Conservation (phyloP, 2,113 vertebrate species). For the Chionomys nivalis region DNA sequence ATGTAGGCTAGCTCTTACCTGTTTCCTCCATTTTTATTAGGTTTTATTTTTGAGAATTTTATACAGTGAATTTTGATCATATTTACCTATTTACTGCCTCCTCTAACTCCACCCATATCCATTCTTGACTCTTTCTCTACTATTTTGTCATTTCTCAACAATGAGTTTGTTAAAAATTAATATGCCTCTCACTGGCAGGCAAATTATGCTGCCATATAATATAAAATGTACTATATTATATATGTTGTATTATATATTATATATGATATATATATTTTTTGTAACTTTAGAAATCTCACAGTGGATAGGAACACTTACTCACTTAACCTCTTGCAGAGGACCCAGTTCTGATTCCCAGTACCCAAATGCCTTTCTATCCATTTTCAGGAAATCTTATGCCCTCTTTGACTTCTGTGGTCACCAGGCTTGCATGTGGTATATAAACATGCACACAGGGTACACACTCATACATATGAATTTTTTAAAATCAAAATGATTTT, state of each 20-base stretch:
- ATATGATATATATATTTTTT: background rate
- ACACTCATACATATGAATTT: background rate
- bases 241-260: background rate
- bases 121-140: background rate
- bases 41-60: too few species aligned
- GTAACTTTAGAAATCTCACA: background rate
- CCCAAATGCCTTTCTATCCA: background rate
- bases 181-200: background rate
- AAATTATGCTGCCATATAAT: too few species aligned
- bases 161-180: background rate
- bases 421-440: background rate
- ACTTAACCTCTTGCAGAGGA: background rate
- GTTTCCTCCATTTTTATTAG: too few species aligned
- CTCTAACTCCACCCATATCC: fast-evolving
- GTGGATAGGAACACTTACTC: background rate
- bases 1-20: too few species aligned
- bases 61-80: too few species aligned
- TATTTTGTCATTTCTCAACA: background rate
- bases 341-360: background rate
- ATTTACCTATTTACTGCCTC: too few species aligned
- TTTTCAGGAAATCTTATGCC: background rate
- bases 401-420: background rate
- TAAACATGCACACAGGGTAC: fast-evolving
- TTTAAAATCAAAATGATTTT: background rate
- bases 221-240: too few species aligned